A percentile compares a stretch with the other conserved stretches of the same genome.
Conservation (phyloP, 1,140 invertebrate species). For the Palaemon carinicauda region DNA sequence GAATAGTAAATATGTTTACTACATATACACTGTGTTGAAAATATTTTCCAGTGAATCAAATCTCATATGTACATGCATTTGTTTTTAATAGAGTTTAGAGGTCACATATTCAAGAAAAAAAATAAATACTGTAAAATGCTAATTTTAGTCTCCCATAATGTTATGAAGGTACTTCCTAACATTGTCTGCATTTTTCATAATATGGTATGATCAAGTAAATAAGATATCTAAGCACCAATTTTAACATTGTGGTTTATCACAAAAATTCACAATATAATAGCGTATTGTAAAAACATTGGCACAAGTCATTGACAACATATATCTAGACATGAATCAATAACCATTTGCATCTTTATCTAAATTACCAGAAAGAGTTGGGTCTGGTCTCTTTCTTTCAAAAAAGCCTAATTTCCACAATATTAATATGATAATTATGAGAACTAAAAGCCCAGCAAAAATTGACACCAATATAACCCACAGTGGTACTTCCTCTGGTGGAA, state of each 20-base stretch:
- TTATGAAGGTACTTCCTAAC: too few relatives aligned
- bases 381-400: constrained; percentile 81
- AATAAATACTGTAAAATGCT: too few relatives aligned
- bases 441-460: constrained; percentile 78
- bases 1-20: too few relatives aligned
- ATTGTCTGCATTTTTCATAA: too few relatives aligned
- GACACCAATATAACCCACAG: constrained; percentile 85
- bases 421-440: constrained; percentile 80
- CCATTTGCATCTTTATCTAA: constrained; percentile 76
- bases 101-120: too few relatives aligned
- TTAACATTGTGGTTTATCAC: background rate
- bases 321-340: constrained; percentile 48
- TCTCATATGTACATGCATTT: background rate
- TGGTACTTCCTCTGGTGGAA: constrained; percentile 74
- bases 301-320: background rate
- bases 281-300: background rate
- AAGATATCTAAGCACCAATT: background rate
- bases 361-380: constrained; percentile 83
- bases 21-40: background rate
- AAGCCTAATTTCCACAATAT: constrained; percentile 86
- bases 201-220: too few relatives aligned
- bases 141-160: too few relatives aligned
- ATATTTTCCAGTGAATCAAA: too few relatives aligned
- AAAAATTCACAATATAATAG: background rate
- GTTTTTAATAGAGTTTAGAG: too few relatives aligned